Conservation (phyloP, 2,888 invertebrate species). For the Chamaedrilus cognettii region DNA sequence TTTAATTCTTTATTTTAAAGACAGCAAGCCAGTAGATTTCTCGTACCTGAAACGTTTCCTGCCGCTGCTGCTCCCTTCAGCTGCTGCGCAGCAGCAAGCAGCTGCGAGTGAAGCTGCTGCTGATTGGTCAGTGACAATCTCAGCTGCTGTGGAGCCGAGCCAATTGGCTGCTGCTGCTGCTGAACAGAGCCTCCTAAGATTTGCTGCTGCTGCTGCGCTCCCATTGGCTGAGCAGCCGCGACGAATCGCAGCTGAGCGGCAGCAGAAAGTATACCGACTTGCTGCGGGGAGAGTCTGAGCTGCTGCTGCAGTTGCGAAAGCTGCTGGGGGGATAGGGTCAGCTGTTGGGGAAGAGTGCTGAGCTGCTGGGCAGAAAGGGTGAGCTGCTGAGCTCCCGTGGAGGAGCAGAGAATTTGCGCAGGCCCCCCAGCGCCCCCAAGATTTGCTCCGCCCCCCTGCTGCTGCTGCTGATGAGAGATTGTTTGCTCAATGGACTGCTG, state of each 20-base stretch:
- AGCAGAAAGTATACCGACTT: slow-evolving; percentile 11
- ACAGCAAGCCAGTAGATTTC: no score
- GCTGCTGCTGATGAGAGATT: slow-evolving; percentile 8
- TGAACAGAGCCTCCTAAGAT: background rate
- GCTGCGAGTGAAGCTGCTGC: background rate
- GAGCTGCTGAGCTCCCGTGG: background rate
- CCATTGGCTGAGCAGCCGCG: background rate
- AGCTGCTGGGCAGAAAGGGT: background rate
- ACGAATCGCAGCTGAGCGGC: slow-evolving; percentile 11
- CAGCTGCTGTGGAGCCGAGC: background rate
- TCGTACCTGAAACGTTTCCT: no score
- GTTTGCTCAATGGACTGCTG: slow-evolving; percentile 16
- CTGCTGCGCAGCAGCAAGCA: background rate
- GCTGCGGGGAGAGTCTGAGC: slow-evolving; percentile 23
- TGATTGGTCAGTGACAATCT: slow-evolving; percentile 2
- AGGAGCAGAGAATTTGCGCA: background rate
- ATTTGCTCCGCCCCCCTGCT: slow-evolving; percentile 2
- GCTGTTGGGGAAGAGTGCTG: background rate
- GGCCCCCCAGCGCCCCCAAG: background rate
- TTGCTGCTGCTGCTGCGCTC: background rate
- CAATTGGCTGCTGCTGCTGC: slow-evolving; percentile 7
- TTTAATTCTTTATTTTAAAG: no score
- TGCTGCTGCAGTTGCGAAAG: slow-evolving; percentile 7
- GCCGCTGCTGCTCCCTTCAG: background rate
- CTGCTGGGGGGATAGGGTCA: slow-evolving; percentile 12